phyloP scores from a whole-genome alignment of 2,797 vertebrate species.

The Chanos chanos region DNA sequence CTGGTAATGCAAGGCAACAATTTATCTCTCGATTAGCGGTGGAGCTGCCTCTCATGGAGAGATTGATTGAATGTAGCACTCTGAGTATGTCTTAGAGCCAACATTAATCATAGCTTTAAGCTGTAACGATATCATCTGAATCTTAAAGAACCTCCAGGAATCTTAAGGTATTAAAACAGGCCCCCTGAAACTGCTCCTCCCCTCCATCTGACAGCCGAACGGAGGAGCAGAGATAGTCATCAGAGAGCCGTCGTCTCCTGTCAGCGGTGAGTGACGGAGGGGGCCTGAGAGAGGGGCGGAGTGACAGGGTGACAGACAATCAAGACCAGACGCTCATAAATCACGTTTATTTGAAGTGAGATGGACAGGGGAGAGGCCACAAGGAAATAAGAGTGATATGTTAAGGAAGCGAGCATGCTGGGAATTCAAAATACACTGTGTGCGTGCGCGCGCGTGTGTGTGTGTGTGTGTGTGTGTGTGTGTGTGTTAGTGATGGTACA shows the following conservation, averaged over 20 bases:
- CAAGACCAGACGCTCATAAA: neutral
- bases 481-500: neutral
- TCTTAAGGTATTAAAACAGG: too few species aligned
- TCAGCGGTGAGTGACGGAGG: conserved; percentile 13
- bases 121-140: neutral
- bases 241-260: neutral
- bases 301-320: conserved; percentile 11
- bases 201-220: too few species aligned
- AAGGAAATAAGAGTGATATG: neutral
- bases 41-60: neutral
- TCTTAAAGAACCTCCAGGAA: neutral
- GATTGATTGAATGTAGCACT: neutral
- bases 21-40: neutral
- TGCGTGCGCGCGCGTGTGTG: neutral
- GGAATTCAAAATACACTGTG: neutral
- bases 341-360: conserved; percentile 16
- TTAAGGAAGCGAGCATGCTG: neutral
- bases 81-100: neutral
- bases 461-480: conserved; percentile 12
- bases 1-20: neutral
- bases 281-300: neutral
- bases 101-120: conserved; percentile 15
- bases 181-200: too few species aligned
- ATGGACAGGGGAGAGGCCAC: neutral
- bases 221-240: neutral